Percentiles rank a stretch among this genome's conserved stretches.
Conservation (phyloP, 2,888 invertebrate genomes). For the Therioaphis trifolii region DNA sequence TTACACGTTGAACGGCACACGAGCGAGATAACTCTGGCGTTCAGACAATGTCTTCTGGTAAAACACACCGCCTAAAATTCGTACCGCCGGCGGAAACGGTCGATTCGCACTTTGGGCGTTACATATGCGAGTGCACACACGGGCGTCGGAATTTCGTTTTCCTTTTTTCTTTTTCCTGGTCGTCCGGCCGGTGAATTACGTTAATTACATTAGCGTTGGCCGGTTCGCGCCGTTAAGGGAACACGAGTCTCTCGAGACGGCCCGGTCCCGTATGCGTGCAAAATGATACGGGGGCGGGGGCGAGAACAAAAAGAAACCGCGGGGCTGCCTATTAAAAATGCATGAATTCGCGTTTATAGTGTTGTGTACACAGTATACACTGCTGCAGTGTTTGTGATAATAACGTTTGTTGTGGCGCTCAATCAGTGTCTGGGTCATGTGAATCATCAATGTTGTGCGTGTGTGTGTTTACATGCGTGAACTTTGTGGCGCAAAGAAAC, state of each 20-base stretch:
- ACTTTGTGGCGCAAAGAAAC: no score
- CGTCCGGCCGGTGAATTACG: background rate
- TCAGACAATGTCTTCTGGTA: no score
- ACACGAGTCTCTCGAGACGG: slow-evolving; percentile 30
- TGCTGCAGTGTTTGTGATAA: slow-evolving; percentile 14
- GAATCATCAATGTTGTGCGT: background rate
- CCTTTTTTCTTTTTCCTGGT: background rate
- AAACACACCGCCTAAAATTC: no score
- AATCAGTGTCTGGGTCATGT: background rate
- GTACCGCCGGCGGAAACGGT: no score
- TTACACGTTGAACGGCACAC: no score
- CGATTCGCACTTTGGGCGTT: no score
- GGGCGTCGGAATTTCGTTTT: background rate
- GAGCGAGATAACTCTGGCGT: no score
- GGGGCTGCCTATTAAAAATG: slow-evolving; percentile 41
- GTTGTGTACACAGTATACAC: background rate
- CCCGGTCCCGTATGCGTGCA: background rate
- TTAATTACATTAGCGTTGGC: slow-evolving; percentile 37
- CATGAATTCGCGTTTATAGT: slow-evolving; percentile 40
- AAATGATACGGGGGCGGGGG: background rate
- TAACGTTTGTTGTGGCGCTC: slow-evolving; percentile 50
- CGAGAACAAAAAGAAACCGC: slow-evolving; percentile 22
- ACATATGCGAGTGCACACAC: no score
- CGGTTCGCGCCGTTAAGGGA: background rate
- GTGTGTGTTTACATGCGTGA: background rate